Percentiles rank a stretch among this genome's conserved stretches.
Evolutionary conservation across 2,888 invertebrate genomes (phyloP).

Genomic region (Leucozona laternaria): DNA sequence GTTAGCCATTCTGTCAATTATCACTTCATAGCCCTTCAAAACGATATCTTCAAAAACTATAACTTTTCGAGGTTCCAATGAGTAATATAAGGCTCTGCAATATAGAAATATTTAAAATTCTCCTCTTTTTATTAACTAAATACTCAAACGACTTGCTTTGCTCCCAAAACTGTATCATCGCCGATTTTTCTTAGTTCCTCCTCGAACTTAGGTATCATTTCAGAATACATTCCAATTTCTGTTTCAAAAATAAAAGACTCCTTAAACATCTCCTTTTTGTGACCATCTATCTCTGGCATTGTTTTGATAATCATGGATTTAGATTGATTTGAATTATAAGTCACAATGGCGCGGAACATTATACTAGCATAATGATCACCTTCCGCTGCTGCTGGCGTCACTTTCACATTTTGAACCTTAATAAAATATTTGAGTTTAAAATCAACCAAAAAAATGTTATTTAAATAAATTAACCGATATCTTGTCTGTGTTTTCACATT

Average conservation of each 20-base stretch:
- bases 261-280: conserved; percentile 62
- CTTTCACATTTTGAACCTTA: neutral
- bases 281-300: conserved; percentile 66
- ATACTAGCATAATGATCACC: conserved; percentile 76
- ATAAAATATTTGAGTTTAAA: no score
- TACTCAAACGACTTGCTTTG: conserved; percentile 56
- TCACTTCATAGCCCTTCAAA: conserved; percentile 49
- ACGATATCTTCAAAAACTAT: conserved; percentile 74
- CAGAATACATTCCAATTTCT: conserved; percentile 70
- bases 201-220: conserved; percentile 70
- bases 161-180: conserved; percentile 60
- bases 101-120: neutral
- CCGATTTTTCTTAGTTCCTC: conserved; percentile 49
- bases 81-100: conserved; percentile 60
- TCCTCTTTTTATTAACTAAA: neutral
- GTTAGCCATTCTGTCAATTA: conserved; percentile 56
- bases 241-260: conserved; percentile 61
- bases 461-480: conserved; percentile 15
- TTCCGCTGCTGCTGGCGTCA: neutral
- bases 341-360: conserved; percentile 74
- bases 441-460: no score
- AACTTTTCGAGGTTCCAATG: conserved; percentile 50
- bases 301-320: conserved; percentile 74
- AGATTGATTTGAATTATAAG: neutral
- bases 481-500: conserved; percentile 53